Evolutionary conservation across 1,140 invertebrate species (phyloP), one percentile per base, ranked within the genome.

Genomic region (Drosophila rhopaloa): DNA sequence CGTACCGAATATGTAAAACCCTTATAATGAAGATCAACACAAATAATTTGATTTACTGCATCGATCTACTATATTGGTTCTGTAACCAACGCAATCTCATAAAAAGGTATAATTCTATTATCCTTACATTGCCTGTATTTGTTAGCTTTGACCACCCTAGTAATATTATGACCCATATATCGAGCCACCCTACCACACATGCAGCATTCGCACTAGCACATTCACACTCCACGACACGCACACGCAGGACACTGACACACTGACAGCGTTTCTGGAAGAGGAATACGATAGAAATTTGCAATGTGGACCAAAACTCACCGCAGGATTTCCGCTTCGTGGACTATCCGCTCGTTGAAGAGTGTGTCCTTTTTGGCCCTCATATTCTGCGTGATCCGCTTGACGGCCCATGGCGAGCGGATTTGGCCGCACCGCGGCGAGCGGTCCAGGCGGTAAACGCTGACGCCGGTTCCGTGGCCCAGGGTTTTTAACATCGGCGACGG

Each of bases 351-450:
- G 48, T 93, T 92, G 56, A 93, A 94, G 1, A 81, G 1, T 4
- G 58, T 92, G 85, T 62, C 90, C 77, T 51, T 70, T 57, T 32
- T 88, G 6, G 47, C 59, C 10, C 70, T 53, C 11, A 62, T 58
- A 47, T 93, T 92, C 55, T 93, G 85, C 67, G 92, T 82, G 85
- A 94, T 11, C 81, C 93, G 95, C 83, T 97, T 97, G 1, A 97
- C 93, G 5, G 96, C 97, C 97, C 96, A 97, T 1, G 97, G 97
- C 2, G 96, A 97, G 44, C 94, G 92, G 2, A 93, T 92, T 76
- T 95, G 93, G 37, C 95, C 95, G 6, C 94, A 93, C 79, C 93
- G 93, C 2, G 96, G 96, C 0, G 96, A 96, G 76, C 96, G 93
- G 62, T 96, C 94, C 68, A 97, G 86, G 66, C 95, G 94, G 92